Evolutionary conservation across 2,113 vertebrate genomes (phyloP).

Genomic region (Panurus biarmicus): DNA sequence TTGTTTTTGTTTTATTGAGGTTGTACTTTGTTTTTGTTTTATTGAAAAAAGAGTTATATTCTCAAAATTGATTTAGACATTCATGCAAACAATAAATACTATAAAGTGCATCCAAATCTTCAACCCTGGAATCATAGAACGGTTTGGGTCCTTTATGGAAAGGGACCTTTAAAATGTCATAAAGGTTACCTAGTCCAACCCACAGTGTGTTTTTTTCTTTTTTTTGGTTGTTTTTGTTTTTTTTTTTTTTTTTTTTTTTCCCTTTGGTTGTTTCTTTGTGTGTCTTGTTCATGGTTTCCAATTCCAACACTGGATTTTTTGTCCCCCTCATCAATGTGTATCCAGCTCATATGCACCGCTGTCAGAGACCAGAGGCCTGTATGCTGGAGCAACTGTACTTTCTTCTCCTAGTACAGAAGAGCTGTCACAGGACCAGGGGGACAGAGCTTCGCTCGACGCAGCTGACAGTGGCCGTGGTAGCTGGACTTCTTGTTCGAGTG

Average conservation of each 20-base stretch:
- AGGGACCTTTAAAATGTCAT: background rate
- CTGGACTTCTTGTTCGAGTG: constrained; percentile 98
- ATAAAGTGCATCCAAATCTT: background rate
- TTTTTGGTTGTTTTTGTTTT: background rate
- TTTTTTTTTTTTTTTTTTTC: too few species aligned
- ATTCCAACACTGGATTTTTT: background rate
- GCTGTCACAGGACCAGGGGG: constrained; percentile 94
- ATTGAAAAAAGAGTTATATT: background rate
- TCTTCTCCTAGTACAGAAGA: constrained; percentile 96
- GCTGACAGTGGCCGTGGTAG: constrained; percentile 96
- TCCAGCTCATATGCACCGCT: constrained; percentile 85
- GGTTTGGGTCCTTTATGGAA: background rate
- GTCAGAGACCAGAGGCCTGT: constrained; percentile 87
- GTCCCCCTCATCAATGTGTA: background rate
- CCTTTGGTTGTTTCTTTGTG: background rate
- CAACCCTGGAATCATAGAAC: background rate
- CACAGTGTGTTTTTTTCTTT: background rate
- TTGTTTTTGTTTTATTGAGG: background rate
- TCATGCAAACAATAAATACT: background rate
- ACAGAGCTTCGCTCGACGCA: constrained; percentile 91
- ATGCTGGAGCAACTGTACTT: constrained; percentile 82
- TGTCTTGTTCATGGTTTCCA: background rate
- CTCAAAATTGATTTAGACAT: background rate
- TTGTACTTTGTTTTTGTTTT: background rate
- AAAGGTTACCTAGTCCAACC: background rate